Evolutionary conservation across 2,797 vertebrate genomes (phyloP).

Genomic region (Manis crassicaudata): DNA sequence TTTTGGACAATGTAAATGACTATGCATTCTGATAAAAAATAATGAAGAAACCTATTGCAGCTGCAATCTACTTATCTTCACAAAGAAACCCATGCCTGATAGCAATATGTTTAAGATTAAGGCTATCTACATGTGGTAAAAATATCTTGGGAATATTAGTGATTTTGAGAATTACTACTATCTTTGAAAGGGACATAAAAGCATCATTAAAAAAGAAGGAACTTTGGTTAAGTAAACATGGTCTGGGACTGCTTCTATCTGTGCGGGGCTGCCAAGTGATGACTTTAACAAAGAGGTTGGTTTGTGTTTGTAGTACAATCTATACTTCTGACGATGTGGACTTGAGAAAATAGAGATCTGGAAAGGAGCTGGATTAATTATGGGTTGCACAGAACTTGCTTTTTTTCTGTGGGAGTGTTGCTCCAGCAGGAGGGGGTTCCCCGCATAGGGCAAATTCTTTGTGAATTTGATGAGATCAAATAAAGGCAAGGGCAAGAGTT

Average conservation of each 20-base stretch:
- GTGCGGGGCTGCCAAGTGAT: neutral
- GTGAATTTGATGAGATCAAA: no score
- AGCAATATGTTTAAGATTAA: neutral
- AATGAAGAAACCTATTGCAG: neutral
- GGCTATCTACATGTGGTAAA: neutral
- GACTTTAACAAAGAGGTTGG: neutral
- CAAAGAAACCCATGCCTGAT: neutral
- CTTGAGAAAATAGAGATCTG: neutral
- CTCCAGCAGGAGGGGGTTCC: no score
- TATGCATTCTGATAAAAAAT: slow-evolving; percentile 24
- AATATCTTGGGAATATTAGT: neutral
- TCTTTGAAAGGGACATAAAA: neutral
- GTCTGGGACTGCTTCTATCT: neutral
- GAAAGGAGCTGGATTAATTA: neutral
- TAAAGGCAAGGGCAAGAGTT: no score
- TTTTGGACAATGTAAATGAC: neutral
- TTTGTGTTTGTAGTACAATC: neutral
- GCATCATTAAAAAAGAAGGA: neutral
- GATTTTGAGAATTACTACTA: neutral
- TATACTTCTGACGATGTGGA: neutral
- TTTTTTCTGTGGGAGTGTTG: neutral
- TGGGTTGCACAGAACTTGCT: neutral
- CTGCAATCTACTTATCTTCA: neutral
- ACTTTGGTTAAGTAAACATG: neutral
- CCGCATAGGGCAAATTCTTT: no score